Percentiles rank a stretch among this genome's conserved stretches.
Conservation (phyloP, 2,888 invertebrate species). For the Erannis defoliaria region DNA sequence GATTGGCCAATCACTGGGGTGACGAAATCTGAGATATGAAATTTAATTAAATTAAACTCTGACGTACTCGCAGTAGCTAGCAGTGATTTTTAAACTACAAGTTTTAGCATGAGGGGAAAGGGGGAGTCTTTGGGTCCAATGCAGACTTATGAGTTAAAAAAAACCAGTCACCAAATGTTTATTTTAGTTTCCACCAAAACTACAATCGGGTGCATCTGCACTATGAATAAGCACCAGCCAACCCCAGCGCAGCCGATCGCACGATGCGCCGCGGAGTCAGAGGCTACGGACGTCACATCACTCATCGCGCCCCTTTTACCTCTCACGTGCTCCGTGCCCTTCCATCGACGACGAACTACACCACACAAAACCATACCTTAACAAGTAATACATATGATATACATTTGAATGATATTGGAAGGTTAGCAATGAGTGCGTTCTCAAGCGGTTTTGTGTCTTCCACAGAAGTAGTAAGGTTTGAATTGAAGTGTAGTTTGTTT, state of each 20-base stretch:
- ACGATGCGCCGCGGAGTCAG: conserved; percentile 66
- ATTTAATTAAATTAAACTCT: too few species aligned
- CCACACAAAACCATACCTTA: conserved; percentile 48
- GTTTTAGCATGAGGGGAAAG: too few species aligned
- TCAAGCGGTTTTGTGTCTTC: conserved; percentile 33
- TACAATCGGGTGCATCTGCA: conserved; percentile 24
- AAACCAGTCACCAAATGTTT: too few species aligned
- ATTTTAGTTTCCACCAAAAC: too few species aligned
- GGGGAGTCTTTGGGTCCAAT: too few species aligned
- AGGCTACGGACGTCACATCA: conserved; percentile 79
- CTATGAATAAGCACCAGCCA: conserved; percentile 60
- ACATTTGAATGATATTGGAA: conserved; percentile 28
- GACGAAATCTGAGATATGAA: too few species aligned
- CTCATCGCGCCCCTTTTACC: conserved; percentile 74
- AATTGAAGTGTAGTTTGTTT: conserved; percentile 30
- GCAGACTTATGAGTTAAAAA: too few species aligned
- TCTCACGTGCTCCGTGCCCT: conserved; percentile 65
- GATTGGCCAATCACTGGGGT: too few species aligned
- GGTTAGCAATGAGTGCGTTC: conserved; percentile 5
- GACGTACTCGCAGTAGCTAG: too few species aligned
- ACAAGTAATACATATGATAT: conserved; percentile 15
- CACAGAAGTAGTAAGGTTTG: conserved; percentile 22
- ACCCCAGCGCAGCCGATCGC: conserved; percentile 62
- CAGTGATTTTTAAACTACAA: too few species aligned
- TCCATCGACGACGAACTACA: conserved; percentile 48